phyloP scores from a whole-genome alignment of 2,113 vertebrate species.

The Thamnaconus septentrionalis region DNA sequence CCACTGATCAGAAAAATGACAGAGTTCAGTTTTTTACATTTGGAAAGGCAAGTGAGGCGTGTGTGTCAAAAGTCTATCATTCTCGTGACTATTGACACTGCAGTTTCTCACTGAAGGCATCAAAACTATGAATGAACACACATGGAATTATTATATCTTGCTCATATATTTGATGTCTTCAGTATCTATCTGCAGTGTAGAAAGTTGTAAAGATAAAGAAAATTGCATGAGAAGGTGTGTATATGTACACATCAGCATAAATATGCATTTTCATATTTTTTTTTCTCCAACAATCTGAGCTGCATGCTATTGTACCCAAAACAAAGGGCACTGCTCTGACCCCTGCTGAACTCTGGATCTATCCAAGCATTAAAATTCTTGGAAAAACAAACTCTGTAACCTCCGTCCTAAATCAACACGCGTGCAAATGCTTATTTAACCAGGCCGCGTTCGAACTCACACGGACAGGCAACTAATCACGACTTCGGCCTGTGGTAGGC shows the following conservation, averaged over 20 bases:
- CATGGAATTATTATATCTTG: too few relatives aligned
- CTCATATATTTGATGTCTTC: too few relatives aligned
- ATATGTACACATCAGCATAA: background rate
- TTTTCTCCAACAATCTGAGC: too few relatives aligned
- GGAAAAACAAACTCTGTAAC: slow-evolving; percentile 60
- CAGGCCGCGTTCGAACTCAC: slow-evolving; percentile 61
- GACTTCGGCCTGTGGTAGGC: slow-evolving; percentile 19
- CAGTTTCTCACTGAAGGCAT: too few relatives aligned
- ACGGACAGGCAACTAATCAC: slow-evolving; percentile 10
- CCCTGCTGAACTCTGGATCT: slow-evolving; percentile 53
- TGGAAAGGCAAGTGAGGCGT: too few relatives aligned
- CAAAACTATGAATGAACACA: too few relatives aligned
- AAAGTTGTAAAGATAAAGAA: too few relatives aligned
- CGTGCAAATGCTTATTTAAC: slow-evolving; percentile 44
- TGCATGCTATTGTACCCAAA: background rate
- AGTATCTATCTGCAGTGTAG: too few relatives aligned
- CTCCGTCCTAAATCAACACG: slow-evolving; percentile 59
- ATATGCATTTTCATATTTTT: background rate
- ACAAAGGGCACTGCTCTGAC: slow-evolving; percentile 23
- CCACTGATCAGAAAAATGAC: slow-evolving; percentile 73
- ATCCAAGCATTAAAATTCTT: slow-evolving; percentile 45
- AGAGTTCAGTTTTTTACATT: too few relatives aligned
- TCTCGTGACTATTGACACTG: too few relatives aligned
- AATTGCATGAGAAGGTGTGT: too few relatives aligned
- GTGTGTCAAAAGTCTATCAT: too few relatives aligned